phyloP scores from a whole-genome alignment of 2,888 invertebrate genomes.

The Mesodorylaimus sp. region DNA sequence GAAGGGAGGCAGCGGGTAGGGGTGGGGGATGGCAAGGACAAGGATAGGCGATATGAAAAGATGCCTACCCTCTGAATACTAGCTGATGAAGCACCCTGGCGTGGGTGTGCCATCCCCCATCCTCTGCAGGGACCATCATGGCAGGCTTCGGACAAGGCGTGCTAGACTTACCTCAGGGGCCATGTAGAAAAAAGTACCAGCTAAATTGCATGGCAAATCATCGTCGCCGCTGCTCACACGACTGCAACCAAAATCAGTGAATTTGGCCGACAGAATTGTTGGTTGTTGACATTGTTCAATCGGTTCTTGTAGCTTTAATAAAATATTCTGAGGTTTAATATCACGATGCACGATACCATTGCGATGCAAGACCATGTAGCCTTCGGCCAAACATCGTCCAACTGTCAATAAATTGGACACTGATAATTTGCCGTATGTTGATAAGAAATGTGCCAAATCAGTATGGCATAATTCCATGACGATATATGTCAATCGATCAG shows the following conservation, averaged over 20 bases:
- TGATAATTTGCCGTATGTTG: background rate
- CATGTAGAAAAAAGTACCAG: constrained; percentile 9
- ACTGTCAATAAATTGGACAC: background rate
- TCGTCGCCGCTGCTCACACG: background rate
- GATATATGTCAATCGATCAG: background rate
- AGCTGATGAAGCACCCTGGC: no score
- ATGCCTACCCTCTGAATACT: no score
- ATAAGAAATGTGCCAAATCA: background rate
- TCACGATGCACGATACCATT: constrained; percentile 5
- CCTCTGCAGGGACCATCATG: no score
- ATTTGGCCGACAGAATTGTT: background rate
- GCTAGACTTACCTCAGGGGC: constrained; percentile 9
- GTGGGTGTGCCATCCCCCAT: no score
- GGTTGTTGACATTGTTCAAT: background rate
- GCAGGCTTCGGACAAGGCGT: no score
- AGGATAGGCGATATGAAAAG: no score
- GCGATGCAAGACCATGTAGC: background rate
- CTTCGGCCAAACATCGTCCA: constrained; percentile 3
- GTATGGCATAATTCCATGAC: constrained; percentile 8
- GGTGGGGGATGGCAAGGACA: no score
- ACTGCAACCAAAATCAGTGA: constrained; percentile 5
- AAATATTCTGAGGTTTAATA: constrained; percentile 7
- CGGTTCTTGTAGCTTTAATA: background rate
- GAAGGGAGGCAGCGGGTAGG: no score
- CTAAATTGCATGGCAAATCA: background rate